Conservation (phyloP, 2,888 invertebrate species). For the Muscina levida region DNA sequence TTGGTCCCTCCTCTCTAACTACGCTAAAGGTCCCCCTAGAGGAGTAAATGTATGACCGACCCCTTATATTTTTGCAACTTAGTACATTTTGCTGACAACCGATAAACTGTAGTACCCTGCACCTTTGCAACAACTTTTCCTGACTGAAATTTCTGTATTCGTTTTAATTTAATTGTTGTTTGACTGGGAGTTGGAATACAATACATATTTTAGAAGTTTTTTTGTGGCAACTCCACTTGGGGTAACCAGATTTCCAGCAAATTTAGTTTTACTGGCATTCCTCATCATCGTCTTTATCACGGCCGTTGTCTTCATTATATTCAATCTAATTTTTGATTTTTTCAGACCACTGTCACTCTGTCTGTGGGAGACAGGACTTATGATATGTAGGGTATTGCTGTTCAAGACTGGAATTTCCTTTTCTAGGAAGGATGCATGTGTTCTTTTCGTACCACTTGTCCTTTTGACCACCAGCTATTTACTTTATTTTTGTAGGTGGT, state of each 20-base stretch:
- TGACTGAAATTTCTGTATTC: no score
- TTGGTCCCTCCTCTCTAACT: no score
- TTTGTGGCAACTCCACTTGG: no score
- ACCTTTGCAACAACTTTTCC: no score
- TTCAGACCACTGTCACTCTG: not conserved
- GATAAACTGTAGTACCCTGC: no score
- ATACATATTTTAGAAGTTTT: not conserved
- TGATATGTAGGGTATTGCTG: not conserved
- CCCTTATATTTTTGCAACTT: no score
- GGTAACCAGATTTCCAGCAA: not conserved
- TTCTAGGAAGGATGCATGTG: not conserved
- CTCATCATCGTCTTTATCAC: not conserved
- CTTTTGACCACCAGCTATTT: not conserved
- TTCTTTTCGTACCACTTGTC: not conserved
- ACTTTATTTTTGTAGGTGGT: not conserved
- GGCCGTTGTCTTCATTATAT: not conserved
- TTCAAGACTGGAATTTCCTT: not conserved
- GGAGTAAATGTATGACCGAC: no score
- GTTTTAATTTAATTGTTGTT: no score
- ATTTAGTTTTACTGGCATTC: not conserved
- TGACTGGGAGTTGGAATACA: no score
- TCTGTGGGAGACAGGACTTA: constrained; percentile 1
- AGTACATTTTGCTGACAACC: no score
- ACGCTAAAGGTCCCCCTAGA: no score
- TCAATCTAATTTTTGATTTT: not conserved